Conservation (phyloP, 2,888 invertebrate genomes). For the Heteromyza rotundicornis region DNA sequence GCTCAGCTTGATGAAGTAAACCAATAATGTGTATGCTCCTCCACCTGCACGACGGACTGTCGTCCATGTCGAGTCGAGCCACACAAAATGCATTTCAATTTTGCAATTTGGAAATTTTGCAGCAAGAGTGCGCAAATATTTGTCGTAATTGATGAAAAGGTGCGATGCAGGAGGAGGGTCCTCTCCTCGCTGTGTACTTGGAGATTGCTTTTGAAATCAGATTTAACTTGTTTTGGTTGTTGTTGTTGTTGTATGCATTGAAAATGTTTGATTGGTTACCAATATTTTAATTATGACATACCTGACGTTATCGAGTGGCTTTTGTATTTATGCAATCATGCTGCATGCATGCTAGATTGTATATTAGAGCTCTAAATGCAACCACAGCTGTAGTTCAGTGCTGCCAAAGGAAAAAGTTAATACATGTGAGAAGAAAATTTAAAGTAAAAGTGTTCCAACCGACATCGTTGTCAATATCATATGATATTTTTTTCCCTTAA, state of each 20-base stretch:
- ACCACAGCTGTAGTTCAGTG: too few species aligned
- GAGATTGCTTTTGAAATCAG: not conserved
- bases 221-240: constrained; percentile 1
- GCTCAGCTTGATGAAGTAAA: constrained; percentile 49
- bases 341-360: too few species aligned
- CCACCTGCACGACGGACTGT: not conserved
- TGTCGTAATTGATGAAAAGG: constrained; percentile 26
- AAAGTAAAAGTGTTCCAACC: too few species aligned
- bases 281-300: constrained; percentile 52
- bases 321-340: constrained; percentile 31
- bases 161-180: not conserved
- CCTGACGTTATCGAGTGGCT: constrained; percentile 29
- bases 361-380: too few species aligned
- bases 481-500: too few species aligned
- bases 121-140: constrained; percentile 51
- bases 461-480: too few species aligned
- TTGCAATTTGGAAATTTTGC: constrained; percentile 55
- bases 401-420: too few species aligned
- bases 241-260: constrained; percentile 28
- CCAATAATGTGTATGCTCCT: constrained; percentile 49
- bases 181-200: not conserved
- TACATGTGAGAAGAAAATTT: too few species aligned
- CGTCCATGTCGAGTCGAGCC: not conserved
- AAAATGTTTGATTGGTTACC: constrained; percentile 50
- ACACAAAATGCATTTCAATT: constrained; percentile 32